Percentiles rank a stretch among this genome's conserved stretches.
phyloP scores from a whole-genome alignment of 2,113 vertebrate genomes.

The Donacobius atricapilla region DNA sequence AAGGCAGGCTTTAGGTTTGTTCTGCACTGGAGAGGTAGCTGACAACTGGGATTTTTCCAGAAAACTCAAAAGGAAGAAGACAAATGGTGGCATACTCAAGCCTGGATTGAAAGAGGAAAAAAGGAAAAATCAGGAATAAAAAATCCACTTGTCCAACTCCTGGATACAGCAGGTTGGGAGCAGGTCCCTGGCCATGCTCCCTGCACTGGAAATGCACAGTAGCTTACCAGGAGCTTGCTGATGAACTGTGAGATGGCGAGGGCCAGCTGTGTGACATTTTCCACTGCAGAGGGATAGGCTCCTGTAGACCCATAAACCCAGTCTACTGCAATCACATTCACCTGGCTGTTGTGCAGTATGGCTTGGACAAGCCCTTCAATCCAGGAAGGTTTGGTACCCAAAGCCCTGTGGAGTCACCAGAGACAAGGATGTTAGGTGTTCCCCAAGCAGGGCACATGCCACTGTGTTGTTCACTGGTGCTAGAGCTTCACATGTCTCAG shows the following conservation, averaged over 20 bases:
- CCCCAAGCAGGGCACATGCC: not conserved
- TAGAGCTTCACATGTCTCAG: not conserved
- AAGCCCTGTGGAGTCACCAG: slow-evolving; percentile 67
- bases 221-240: slow-evolving; percentile 79
- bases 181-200: not conserved
- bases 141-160: not conserved
- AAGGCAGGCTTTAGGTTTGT: not conserved
- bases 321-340: slow-evolving; percentile 88
- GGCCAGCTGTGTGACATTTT: slow-evolving; percentile 84
- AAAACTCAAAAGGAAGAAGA: not conserved
- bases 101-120: not conserved
- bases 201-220: not conserved
- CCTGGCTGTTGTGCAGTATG: slow-evolving; percentile 72
- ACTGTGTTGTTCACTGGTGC: not conserved
- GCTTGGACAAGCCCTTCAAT: slow-evolving; percentile 74
- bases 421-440: not conserved
- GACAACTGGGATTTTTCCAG: not conserved
- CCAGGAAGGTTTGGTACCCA: slow-evolving; percentile 91
- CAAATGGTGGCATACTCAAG: not conserved
- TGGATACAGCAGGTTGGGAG: not conserved
- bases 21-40: not conserved
- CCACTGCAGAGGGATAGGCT: slow-evolving; percentile 83
- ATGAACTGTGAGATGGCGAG: slow-evolving; percentile 83
- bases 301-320: slow-evolving; percentile 87
- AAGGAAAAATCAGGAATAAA: not conserved